phyloP scores from a whole-genome alignment of 2,113 vertebrate genomes.

The Vireo altiloquus region DNA sequence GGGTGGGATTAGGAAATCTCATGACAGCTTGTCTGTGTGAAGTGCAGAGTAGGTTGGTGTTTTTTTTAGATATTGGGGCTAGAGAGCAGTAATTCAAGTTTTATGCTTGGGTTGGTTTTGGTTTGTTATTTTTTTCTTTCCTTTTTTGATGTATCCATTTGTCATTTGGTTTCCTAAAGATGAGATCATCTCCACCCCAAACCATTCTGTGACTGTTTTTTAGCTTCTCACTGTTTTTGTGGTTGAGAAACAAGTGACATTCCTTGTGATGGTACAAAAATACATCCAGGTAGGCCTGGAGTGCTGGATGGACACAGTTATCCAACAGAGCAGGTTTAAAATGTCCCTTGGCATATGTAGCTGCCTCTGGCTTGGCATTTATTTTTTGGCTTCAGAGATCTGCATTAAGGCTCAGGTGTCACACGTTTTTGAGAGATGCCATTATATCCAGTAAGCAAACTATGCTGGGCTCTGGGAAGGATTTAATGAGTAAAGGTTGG shows the following conservation, averaged over 20 bases:
- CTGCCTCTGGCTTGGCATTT: not conserved
- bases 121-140: not conserved
- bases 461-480: not conserved
- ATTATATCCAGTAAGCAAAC: not conserved
- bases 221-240: not conserved
- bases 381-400: not conserved
- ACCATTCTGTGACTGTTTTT: not conserved
- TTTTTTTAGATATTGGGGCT: not conserved
- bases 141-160: not conserved
- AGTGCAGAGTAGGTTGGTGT: not conserved
- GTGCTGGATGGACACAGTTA: not conserved
- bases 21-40: not conserved
- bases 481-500: constrained; percentile 26
- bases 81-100: not conserved
- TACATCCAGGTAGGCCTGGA: not conserved
- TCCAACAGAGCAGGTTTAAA: not conserved
- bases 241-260: not conserved
- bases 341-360: not conserved
- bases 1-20: not conserved
- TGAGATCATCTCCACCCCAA: not conserved
- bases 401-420: not conserved
- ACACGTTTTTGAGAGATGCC: not conserved
- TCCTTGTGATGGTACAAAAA: not conserved
- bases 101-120: not conserved
- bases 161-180: not conserved